Base-by-base conservation (phyloP, 2,797 vertebrate genomes). In the Phalanger gymnotis region DNA sequence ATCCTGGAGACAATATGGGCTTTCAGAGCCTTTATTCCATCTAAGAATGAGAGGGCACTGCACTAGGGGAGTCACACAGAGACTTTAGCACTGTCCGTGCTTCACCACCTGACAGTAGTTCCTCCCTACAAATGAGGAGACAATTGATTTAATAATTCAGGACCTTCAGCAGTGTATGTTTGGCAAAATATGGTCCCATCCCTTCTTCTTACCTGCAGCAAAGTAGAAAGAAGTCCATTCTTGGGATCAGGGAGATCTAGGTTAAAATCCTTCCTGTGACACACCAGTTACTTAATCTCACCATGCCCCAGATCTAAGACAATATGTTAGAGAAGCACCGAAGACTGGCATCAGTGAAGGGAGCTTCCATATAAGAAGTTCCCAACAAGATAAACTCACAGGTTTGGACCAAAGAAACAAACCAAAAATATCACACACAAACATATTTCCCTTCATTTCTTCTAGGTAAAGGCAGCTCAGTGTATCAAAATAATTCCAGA, bases 21-120 rank as follows among this genome's bases (percentile, higher is more conserved):
- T 96, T 96, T 95, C 98, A 95, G 30, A 51, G 90, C 97, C 89
- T 73, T 93, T 57, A 22, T 54, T 96, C 5, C 61, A 16, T 91
- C 93, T 94, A 96, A 92, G 61, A 93, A 51, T 54, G 30, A 73
- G 34, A 73, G 61, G 34, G 28, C n/a, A 81, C n/a, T 81, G 30
- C 66, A 55, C 57, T 95, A 3, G 31, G 53, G 19, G 27, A 14
- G 10, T 73, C 61, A 73, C 40, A 47, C 2, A 27, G 53, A 93
- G 53, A 13, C 30, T 92, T 10, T 13, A 40, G 3, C 10, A 93
- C 52, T 53, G 94, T 58, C 28, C 93, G 28, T 66, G 87, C 5
- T 19, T 94, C 90, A 28, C 27, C 34, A 56, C 10, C 47, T 94
- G 61, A 51, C 31, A 73, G 28, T 5, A 54, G 0, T 89, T 92